Evolutionary conservation across 2,113 vertebrate species (phyloP).

Genomic region (Gavia stellata): DNA sequence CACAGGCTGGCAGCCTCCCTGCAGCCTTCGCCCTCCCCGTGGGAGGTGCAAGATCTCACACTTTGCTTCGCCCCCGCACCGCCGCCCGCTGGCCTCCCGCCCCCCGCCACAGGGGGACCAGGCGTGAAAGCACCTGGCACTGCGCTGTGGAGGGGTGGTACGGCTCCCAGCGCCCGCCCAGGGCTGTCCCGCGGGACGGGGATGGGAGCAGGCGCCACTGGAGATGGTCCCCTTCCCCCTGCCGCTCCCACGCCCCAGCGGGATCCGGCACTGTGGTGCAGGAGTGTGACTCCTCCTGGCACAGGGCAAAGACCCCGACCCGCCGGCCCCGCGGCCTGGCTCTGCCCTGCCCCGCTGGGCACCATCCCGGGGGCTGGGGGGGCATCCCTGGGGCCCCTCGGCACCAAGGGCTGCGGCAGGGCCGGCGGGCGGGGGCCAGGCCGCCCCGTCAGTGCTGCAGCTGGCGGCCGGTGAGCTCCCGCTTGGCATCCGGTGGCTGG

Average conservation of each 20-base stretch:
- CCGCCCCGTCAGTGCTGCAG: neutral
- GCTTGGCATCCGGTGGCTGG: no score
- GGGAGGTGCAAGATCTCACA: neutral
- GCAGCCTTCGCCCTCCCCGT: neutral
- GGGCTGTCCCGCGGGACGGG: fast-evolving
- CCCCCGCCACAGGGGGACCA: neutral
- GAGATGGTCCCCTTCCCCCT: neutral
- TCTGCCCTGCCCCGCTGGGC: neutral
- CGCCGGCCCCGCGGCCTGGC: fast-evolving
- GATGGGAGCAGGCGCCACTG: fast-evolving
- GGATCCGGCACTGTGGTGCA: fast-evolving
- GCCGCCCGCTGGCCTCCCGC: neutral
- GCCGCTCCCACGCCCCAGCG: fast-evolving
- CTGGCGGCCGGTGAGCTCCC: fast-evolving
- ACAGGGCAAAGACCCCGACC: neutral
- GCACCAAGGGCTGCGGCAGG: neutral
- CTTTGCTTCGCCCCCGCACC: neutral
- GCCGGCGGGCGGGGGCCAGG: neutral
- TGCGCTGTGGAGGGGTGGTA: neutral
- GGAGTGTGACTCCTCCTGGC: neutral
- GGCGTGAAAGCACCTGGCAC: neutral
- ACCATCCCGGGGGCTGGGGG: fast-evolving
- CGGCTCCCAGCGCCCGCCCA: fast-evolving
- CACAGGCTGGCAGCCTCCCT: neutral
- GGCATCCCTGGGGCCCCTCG: fast-evolving